Evolutionary conservation across 2,797 vertebrate species (phyloP).

Genomic region (Sebastes trivittatus): DNA sequence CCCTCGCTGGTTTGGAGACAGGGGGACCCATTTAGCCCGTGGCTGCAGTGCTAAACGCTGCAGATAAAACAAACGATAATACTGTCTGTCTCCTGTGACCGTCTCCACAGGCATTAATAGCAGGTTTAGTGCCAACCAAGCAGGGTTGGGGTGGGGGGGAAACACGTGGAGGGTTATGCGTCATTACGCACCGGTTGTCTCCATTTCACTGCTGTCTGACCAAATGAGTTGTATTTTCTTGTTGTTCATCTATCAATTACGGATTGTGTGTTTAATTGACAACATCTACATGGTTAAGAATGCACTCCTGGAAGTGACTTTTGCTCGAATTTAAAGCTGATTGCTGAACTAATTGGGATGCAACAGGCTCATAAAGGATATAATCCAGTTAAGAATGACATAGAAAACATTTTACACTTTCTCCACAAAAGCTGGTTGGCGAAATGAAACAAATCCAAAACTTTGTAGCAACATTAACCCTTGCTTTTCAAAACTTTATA

Average conservation of each 20-base stretch:
- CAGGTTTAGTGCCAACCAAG: constrained; percentile 86
- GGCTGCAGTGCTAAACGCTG: constrained; percentile 88
- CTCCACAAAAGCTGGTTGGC: not conserved
- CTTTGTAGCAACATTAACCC: not conserved
- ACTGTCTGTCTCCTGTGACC: constrained; percentile 92
- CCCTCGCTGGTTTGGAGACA: constrained; percentile 86
- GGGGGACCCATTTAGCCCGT: constrained; percentile 93
- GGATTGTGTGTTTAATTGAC: not conserved
- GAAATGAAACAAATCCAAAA: too few species aligned
- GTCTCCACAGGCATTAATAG: constrained; percentile 95
- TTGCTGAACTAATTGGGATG: not conserved
- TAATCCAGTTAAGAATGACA: constrained; percentile 36
- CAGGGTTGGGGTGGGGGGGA: not conserved
- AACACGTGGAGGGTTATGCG: constrained; percentile 29
- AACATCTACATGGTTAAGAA: not conserved
- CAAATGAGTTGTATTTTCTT: constrained; percentile 17
- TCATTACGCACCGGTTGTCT: constrained; percentile 55
- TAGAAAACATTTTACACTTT: constrained; percentile 8
- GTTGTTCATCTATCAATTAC: not conserved
- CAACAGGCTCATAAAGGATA: not conserved
- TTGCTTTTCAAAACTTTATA: not conserved
- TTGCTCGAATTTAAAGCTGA: not conserved
- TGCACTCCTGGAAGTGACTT: not conserved
- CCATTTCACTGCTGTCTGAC: constrained; percentile 14
- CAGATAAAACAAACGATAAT: constrained; percentile 99